Base-by-base conservation (phyloP, 92 coral and sea anemone genomes). In the Actinostola sp. region DNA sequence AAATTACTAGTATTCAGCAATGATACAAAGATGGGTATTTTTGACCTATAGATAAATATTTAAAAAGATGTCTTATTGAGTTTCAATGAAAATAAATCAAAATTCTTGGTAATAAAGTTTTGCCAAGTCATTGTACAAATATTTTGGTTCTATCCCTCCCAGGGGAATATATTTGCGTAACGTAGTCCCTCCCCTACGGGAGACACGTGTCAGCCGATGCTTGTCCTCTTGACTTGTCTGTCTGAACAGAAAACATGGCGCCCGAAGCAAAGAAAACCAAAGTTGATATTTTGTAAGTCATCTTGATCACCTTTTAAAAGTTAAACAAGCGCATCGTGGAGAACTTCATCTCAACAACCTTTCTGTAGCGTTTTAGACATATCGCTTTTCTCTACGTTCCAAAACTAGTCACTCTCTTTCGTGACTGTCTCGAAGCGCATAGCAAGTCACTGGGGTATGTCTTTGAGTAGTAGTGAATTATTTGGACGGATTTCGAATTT, bases 221-320 rank as follows among this genome's bases (percentile, higher is more conserved):
- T 34, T 23, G 27, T 30, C 48, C 48, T 35, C 62, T 68, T 52
- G 46, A 16, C 14, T 34, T n/a, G 59, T 52, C 74, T 50, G 31
- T 68, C 74, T 68, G 62, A 12, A 67, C 54, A 28, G 42, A 38
- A 15, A 72, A 75, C 46, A 75, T 75, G 81, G 81, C 81, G 72
- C 92, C 92, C 33, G 81, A 81, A 61, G 44, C 87, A 0, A 86
- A 86, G 81, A 82, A 76, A 70, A 68, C 56, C 48, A 73, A 84
- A 31, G 50, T 72, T n/a, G 81, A 63, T 23, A 48, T 86, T 66
- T 68, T 56, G 92, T 86, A 49, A 26, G 78, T 68, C 32, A 27
- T 45, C 58, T 11, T 27, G 30, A 21, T 42, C 7, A 41, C 26
- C 36, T 42, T 25, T 41, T 1, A 0, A 3, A 8, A 17, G n/a